phyloP scores from a whole-genome alignment of 2,113 vertebrate species.

The Prunella himalayana region DNA sequence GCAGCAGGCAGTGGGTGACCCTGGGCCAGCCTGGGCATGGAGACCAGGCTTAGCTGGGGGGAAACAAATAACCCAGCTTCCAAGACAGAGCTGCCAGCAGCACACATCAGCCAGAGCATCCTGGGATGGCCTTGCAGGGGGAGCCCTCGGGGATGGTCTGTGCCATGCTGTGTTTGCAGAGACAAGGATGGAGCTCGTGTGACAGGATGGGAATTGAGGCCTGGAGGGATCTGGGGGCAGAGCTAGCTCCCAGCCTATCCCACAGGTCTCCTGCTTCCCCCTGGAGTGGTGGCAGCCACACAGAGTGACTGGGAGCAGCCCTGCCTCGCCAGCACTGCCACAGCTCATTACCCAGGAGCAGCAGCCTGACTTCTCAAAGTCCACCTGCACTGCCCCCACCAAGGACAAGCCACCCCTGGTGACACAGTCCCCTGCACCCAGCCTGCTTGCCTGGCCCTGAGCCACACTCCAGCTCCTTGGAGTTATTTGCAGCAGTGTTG shows the following conservation, averaged over 20 bases:
- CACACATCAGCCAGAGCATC: not conserved
- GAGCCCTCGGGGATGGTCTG: fast-evolving
- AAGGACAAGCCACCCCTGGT: not conserved
- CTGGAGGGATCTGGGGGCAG: not conserved
- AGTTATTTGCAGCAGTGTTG: not conserved
- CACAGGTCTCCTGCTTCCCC: not conserved
- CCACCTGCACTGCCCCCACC: not conserved
- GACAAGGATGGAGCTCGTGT: not conserved
- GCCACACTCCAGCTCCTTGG: not conserved
- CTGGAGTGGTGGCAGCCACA: fast-evolving
- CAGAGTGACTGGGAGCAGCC: not conserved
- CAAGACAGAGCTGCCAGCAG: not conserved
- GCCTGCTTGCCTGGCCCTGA: not conserved
- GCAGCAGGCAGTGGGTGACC: not conserved
- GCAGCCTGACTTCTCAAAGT: not conserved
- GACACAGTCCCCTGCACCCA: not conserved
- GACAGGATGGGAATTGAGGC: not conserved
- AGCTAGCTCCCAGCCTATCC: not conserved
- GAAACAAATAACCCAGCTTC: not conserved
- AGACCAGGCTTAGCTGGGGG: not conserved
- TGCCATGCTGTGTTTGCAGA: not conserved
- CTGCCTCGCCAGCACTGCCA: not conserved
- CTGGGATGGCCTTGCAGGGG: not conserved
- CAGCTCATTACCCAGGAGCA: not conserved
- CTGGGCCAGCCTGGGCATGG: not conserved